Evolutionary conservation across 2,797 vertebrate genomes (phyloP).

Genomic region (Octomys mimax): DNA sequence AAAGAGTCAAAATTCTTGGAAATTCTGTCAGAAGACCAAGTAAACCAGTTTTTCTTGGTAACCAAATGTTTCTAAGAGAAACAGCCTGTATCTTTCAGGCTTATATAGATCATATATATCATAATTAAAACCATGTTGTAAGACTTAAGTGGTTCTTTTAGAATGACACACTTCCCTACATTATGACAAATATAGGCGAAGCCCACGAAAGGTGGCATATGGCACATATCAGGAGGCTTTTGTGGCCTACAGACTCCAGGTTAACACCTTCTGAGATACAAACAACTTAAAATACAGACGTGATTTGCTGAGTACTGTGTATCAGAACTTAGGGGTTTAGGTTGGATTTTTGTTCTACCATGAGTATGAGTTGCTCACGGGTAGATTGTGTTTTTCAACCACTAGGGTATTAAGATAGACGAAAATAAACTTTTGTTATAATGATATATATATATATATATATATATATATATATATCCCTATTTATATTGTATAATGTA

Average conservation of each 20-base stretch:
- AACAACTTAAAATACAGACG: conserved; percentile 22
- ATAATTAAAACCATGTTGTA: conserved; percentile 5
- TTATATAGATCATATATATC: conserved; percentile 34
- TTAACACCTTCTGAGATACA: not conserved
- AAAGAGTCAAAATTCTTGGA: conserved; percentile 31
- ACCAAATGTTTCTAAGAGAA: conserved; percentile 23
- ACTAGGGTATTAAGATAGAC: not conserved
- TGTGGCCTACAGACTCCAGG: not conserved
- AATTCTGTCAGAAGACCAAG: conserved; percentile 40
- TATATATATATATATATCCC: not conserved
- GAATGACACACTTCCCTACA: not conserved
- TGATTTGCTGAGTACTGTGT: not conserved
- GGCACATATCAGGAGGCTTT: not conserved
- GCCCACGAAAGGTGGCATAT: not conserved
- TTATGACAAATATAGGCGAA: conserved; percentile 16
- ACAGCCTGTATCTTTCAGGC: not conserved
- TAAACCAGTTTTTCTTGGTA: not conserved
- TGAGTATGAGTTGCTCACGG: not conserved
- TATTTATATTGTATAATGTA: not conserved
- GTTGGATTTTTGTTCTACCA: not conserved
- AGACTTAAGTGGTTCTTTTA: conserved; percentile 36
- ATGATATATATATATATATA: not conserved
- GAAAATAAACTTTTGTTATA: conserved; percentile 45
- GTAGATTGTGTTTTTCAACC: conserved; percentile 1
- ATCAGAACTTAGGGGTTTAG: not conserved